A percentile compares a stretch with the other conserved stretches of the same genome.
phyloP scores from a whole-genome alignment of 2,113 vertebrate genomes.

The Pitta sordida region DNA sequence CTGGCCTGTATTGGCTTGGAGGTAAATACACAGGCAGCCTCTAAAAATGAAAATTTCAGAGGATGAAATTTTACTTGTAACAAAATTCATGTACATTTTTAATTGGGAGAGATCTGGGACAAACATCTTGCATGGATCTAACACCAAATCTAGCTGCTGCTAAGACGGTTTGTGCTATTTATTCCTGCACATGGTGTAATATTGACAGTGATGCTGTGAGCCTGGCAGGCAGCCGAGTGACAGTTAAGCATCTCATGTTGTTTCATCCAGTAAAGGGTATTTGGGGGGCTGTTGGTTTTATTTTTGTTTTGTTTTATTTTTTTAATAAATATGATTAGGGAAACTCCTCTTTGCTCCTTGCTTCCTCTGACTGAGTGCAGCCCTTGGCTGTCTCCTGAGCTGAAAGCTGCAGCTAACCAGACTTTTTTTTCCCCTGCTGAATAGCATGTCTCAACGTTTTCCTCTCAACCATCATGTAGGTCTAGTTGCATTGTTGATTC shows the following conservation, averaged over 20 bases:
- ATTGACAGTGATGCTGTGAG: not conserved
- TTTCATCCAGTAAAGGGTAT: slow-evolving; percentile 2
- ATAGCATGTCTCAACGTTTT: slow-evolving; percentile 68
- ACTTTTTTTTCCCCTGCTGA: not conserved
- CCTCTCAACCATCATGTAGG: slow-evolving; percentile 69
- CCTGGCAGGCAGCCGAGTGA: slow-evolving; percentile 38
- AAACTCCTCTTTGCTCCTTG: slow-evolving; percentile 30
- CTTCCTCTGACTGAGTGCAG: slow-evolving; percentile 56
- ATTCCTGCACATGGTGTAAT: not conserved
- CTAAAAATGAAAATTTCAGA: not conserved
- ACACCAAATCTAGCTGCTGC: not conserved
- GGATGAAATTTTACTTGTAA: not conserved
- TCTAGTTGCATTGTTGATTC: slow-evolving; percentile 70
- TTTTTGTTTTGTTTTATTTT: not conserved
- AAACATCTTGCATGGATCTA: not conserved
- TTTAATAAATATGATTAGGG: not conserved
- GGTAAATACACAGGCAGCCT: not conserved
- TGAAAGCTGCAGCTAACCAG: slow-evolving; percentile 54
- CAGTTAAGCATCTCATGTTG: slow-evolving; percentile 30
- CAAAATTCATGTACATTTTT: not conserved
- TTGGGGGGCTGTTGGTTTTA: not conserved
- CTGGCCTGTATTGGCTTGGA: not conserved
- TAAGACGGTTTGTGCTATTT: not conserved
- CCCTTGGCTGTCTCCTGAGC: slow-evolving; percentile 54
- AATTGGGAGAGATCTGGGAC: not conserved